Conservation (phyloP, 2,888 invertebrate species). For the Sicus ferrugineus region DNA sequence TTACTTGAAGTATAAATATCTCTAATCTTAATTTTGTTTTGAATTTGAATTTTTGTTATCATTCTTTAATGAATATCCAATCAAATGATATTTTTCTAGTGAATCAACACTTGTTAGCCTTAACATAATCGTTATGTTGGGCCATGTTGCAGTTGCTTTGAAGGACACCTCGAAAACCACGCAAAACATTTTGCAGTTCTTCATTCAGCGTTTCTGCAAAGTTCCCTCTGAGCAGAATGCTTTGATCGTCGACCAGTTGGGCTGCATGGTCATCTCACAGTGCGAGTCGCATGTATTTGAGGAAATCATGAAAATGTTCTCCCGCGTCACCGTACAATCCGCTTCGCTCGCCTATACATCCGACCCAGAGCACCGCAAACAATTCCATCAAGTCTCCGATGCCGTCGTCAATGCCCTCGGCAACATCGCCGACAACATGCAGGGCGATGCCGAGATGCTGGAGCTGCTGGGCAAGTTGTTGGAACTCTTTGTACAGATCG, state of each 20-base stretch:
- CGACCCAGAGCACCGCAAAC: slow-evolving; percentile 70
- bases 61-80: too few species aligned
- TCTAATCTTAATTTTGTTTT: too few species aligned
- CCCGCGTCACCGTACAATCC: slow-evolving; percentile 91
- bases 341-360: slow-evolving; percentile 79
- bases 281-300: slow-evolving; percentile 86
- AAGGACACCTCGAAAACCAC: slow-evolving; percentile 94
- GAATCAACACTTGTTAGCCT: slow-evolving; percentile 92
- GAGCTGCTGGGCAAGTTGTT: slow-evolving; percentile 88
- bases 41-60: too few species aligned
- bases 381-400: slow-evolving; percentile 83
- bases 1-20: too few species aligned
- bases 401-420: slow-evolving; percentile 96
- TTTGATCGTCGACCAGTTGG: slow-evolving; percentile 95
- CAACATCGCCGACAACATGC: slow-evolving; percentile 93
- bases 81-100: slow-evolving; percentile 71
- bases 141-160: slow-evolving; percentile 94
- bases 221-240: slow-evolving; percentile 92
- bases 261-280: slow-evolving; percentile 96
- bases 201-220: slow-evolving; percentile 93
- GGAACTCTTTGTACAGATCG: slow-evolving; percentile 97
- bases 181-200: slow-evolving; percentile 94
- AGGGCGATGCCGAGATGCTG: slow-evolving; percentile 83
- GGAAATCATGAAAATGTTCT: slow-evolving; percentile 98
- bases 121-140: slow-evolving; percentile 97